These are phyloP conservation scores for Micrasema minimum DNA, from an alignment of 1,140 invertebrate species.

Conservation along the genomic window DNA sequence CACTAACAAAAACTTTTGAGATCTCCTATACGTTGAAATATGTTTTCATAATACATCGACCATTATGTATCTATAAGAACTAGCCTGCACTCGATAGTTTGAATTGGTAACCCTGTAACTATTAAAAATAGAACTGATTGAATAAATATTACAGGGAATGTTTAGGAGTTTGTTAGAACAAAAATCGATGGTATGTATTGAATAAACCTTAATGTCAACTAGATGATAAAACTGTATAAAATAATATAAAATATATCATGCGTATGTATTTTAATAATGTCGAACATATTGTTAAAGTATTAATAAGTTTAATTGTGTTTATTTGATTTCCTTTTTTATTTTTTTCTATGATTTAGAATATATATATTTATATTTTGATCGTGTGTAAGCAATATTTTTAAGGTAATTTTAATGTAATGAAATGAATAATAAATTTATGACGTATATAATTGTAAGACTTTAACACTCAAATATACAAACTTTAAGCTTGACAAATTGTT, in stretches of 20 bases:
- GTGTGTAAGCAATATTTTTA: slow-evolving; percentile 32
- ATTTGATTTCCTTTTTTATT: slow-evolving; percentile 24
- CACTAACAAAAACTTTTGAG: too few relatives aligned
- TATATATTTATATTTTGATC: slow-evolving; percentile 40
- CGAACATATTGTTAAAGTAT: slow-evolving; percentile 26
- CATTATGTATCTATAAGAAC: too few relatives aligned
- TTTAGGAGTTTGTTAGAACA: slow-evolving; percentile 19
- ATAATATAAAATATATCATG: neutral
- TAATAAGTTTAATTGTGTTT: slow-evolving; percentile 32
- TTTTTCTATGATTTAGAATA: slow-evolving; percentile 38
- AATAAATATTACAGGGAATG: slow-evolving; percentile 24
- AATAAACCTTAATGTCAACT: neutral
- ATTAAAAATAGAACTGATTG: slow-evolving; percentile 22
- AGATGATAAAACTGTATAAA: slow-evolving; percentile 15
- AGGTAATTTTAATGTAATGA: slow-evolving; percentile 26
- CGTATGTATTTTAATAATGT: slow-evolving; percentile 18
- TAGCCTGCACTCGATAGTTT: too few relatives aligned
- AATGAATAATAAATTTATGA: slow-evolving; percentile 17
- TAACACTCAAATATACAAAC: slow-evolving; percentile 33
- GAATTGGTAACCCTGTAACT: too few relatives aligned
- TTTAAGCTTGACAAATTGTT: slow-evolving; percentile 26
- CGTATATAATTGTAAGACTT: slow-evolving; percentile 29
- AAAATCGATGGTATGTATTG: slow-evolving; percentile 10
- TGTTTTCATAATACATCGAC: too few relatives aligned
- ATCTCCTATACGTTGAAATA: too few relatives aligned